Percentiles rank a stretch among this genome's conserved stretches.
These are phyloP conservation scores for Campylomormyrus numenius DNA, from an alignment of 2,113 vertebrate species.

Conservation along the genomic window DNA sequence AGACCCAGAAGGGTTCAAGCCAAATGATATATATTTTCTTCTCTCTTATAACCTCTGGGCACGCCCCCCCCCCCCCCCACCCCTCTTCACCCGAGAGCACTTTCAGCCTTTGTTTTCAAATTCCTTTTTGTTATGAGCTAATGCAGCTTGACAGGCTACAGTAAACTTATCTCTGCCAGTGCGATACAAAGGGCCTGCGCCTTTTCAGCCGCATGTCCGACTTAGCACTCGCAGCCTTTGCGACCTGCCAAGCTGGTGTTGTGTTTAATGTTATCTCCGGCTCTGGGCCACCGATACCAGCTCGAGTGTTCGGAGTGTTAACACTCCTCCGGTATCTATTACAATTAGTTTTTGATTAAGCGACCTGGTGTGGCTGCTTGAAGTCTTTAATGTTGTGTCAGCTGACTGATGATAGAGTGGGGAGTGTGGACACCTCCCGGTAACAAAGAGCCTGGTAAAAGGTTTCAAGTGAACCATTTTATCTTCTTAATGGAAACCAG, in stretches of 20 bases:
- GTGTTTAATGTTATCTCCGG: slow-evolving; percentile 85
- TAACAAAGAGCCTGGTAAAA: slow-evolving; percentile 94
- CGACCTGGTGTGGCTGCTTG: slow-evolving; percentile 79
- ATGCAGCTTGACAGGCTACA: slow-evolving; percentile 28
- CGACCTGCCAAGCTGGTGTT: slow-evolving; percentile 77
- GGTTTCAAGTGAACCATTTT: slow-evolving; percentile 93
- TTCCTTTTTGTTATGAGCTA: slow-evolving; percentile 37
- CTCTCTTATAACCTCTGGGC: slow-evolving; percentile 3
- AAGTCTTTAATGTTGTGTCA: slow-evolving; percentile 98
- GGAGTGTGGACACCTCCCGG: slow-evolving; percentile 80
- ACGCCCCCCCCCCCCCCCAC: slow-evolving; percentile 19
- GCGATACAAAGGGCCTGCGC: slow-evolving; percentile 63
- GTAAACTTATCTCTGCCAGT: slow-evolving; percentile 27
- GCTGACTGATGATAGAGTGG: slow-evolving; percentile 94
- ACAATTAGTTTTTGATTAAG: slow-evolving; percentile 99
- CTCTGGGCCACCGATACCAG: slow-evolving; percentile 76
- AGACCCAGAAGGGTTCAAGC: neutral
- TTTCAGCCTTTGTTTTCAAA: slow-evolving; percentile 38
- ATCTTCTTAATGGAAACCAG: slow-evolving; percentile 99
- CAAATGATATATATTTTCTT: slow-evolving; percentile 24
- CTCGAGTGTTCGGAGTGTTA: slow-evolving; percentile 83
- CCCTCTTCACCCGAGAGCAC: slow-evolving; percentile 4
- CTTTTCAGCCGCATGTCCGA: slow-evolving; percentile 66
- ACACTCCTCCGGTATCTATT: slow-evolving; percentile 97
- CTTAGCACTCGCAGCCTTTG: slow-evolving; percentile 60